A percentile compares a stretch with the other conserved stretches of the same genome.
phyloP scores from a whole-genome alignment of 2,888 invertebrate species.

The Dolichomitus sp. region DNA sequence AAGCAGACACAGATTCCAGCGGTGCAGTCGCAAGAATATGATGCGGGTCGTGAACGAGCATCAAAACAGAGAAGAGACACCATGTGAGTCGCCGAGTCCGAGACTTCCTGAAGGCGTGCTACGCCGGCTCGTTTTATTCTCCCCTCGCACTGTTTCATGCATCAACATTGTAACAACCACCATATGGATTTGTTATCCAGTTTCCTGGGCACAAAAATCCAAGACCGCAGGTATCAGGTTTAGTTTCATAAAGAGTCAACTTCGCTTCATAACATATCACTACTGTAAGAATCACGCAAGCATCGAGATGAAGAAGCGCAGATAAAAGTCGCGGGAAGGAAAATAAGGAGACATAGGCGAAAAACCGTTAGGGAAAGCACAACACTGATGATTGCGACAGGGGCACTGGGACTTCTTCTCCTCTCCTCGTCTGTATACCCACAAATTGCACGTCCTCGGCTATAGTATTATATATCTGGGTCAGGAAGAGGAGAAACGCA shows the following conservation, averaged over 20 bases:
- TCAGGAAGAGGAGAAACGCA: constrained; percentile 56
- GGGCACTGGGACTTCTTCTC: constrained; percentile 43
- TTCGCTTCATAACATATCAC: constrained; percentile 6
- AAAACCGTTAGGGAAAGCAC: neutral
- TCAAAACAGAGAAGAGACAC: constrained; percentile 32
- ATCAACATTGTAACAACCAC: neutral
- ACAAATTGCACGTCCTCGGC: constrained; percentile 47
- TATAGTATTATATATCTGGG: constrained; percentile 58
- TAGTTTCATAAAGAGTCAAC: neutral
- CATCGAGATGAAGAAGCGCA: neutral
- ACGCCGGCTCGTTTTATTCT: constrained; percentile 6
- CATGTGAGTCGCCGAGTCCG: constrained; percentile 28
- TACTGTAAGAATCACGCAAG: neutral
- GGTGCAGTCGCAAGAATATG: neutral
- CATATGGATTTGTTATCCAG: constrained; percentile 2
- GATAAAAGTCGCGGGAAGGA: neutral
- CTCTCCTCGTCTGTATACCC: constrained; percentile 15
- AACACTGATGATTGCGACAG: constrained; percentile 33
- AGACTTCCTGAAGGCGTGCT: neutral
- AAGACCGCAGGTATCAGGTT: neutral
- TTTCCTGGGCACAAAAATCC: neutral
- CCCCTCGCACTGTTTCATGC: constrained; percentile 1
- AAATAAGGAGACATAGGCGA: constrained; percentile 18
- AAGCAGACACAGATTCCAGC: constrained; percentile 2
- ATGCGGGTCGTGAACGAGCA: constrained; percentile 20